phyloP scores from a whole-genome alignment of 2,113 vertebrate species.

The Spilogale gracilis region DNA sequence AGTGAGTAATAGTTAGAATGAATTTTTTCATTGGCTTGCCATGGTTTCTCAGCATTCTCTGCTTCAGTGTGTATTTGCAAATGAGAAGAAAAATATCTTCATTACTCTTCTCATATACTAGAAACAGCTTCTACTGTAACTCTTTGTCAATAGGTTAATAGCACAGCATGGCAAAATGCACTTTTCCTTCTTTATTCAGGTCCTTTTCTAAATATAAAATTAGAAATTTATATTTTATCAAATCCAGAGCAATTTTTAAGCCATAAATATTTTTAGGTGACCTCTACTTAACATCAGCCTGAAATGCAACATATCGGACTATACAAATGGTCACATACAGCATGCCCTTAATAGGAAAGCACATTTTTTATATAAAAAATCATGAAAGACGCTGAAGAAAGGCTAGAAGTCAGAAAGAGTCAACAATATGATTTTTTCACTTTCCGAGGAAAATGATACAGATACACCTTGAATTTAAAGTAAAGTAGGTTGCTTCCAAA shows the following conservation, averaged over 20 bases:
- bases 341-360: background rate
- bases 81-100: background rate
- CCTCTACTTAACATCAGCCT: background rate
- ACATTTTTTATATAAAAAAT: background rate
- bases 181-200: background rate
- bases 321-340: background rate
- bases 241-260: background rate
- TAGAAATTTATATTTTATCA: background rate
- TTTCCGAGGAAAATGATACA: background rate
- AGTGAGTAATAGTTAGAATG: background rate
- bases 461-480: background rate
- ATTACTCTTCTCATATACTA: background rate
- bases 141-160: background rate
- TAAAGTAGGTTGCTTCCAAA: background rate
- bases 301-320: background rate
- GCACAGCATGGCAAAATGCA: background rate
- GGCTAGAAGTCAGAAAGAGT: background rate
- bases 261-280: background rate
- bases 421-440: background rate
- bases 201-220: conserved; percentile 4
- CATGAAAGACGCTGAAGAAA: background rate
- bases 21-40: background rate
- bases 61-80: conserved; percentile 34
- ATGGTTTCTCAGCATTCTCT: conserved; percentile 31
- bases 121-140: background rate